Percentiles rank a stretch among this genome's conserved stretches.
These are phyloP conservation scores for Parapsyche elsis DNA, from an alignment of 1,140 invertebrate species.

Conservation along the genomic window DNA sequence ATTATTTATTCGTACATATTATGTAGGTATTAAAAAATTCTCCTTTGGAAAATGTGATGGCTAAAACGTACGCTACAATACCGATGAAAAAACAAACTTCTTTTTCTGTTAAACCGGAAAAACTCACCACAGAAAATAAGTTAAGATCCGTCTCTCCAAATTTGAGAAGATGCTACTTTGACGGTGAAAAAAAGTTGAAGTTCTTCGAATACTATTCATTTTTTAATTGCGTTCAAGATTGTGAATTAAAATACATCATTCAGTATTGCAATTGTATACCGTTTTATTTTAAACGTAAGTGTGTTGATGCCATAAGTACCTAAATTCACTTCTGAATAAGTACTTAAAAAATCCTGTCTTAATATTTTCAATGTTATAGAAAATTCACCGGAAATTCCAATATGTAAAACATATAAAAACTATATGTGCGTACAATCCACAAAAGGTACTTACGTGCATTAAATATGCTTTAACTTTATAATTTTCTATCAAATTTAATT, in stretches of 20 bases:
- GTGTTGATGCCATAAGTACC: no score
- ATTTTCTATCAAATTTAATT: neutral
- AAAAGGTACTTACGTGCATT: slow-evolving; percentile 56
- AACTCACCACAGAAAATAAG: slow-evolving; percentile 60
- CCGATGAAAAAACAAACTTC: slow-evolving; percentile 64
- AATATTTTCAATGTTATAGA: neutral
- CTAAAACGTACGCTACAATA: slow-evolving; percentile 60
- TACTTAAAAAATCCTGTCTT: no score
- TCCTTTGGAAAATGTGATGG: slow-evolving; percentile 62
- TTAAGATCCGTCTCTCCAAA: slow-evolving; percentile 60
- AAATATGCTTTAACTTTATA: no score
- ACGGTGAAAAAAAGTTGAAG: slow-evolving; percentile 67
- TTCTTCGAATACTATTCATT: slow-evolving; percentile 63
- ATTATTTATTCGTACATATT: neutral
- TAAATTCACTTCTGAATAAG: no score
- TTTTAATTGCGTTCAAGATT: slow-evolving; percentile 62
- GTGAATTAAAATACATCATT: slow-evolving; percentile 59
- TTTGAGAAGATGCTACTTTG: slow-evolving; percentile 71
- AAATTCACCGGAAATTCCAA: slow-evolving; percentile 43
- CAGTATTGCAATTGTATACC: slow-evolving; percentile 60
- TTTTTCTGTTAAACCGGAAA: slow-evolving; percentile 62
- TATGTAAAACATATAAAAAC: slow-evolving; percentile 60
- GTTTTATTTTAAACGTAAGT: slow-evolving; percentile 63
- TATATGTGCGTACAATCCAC: slow-evolving; percentile 59
- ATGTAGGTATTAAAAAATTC: slow-evolving; percentile 62